Base-by-base conservation (phyloP, 2,113 vertebrate species). In the Trematomus loennbergii region DNA sequence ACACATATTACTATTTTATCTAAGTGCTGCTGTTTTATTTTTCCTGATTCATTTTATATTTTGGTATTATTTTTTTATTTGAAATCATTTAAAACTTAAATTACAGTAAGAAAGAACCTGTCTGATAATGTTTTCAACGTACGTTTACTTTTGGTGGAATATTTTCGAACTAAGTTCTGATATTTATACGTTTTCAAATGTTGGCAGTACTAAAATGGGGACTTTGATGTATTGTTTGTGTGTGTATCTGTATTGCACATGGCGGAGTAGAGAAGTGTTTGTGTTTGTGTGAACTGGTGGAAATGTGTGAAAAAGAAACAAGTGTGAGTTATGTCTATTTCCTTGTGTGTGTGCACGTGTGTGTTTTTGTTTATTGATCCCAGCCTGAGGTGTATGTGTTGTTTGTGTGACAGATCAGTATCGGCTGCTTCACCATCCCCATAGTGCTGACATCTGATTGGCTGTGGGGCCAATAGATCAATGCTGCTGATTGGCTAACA, bases 401-500 rank as follows among this genome's bases (percentile, higher is more conserved):
- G 64, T 88, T 57, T 79, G 61, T 84, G 77, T 4, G 40, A 61
- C 61, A 13, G 87, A 83, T 88, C 71, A 0, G 5, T 12, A 62
- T 71, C 4, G 43, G 5, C 43, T 60, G 49, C 52, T 46, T 65
- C 50, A 59, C 20, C 9, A 0, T 29, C 25, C n/a, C 36, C n/a
- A 55, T 40, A 68, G 69, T 0, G 13, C 67, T 13, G 54, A 1
- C 2, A 16, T 59, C 55, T 48, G 78, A 84, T 88, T 86, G 67
- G 83, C 50, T 13, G 33, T 3, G 0, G 64, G 16, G 9, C 69
- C 78, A 52, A 87, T 75, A 61, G 60, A 87, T 90, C 87, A 5
- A 90, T 90, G 85, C 2, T 9, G 69, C 48, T 79, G 86, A 87
- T 78, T 61, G 72, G 84, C 59, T 75, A 73, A 69, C 81, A 68